These are phyloP conservation scores for Callaeas wilsoni DNA, from an alignment of 2,113 vertebrate genomes.

Conservation along the genomic window DNA sequence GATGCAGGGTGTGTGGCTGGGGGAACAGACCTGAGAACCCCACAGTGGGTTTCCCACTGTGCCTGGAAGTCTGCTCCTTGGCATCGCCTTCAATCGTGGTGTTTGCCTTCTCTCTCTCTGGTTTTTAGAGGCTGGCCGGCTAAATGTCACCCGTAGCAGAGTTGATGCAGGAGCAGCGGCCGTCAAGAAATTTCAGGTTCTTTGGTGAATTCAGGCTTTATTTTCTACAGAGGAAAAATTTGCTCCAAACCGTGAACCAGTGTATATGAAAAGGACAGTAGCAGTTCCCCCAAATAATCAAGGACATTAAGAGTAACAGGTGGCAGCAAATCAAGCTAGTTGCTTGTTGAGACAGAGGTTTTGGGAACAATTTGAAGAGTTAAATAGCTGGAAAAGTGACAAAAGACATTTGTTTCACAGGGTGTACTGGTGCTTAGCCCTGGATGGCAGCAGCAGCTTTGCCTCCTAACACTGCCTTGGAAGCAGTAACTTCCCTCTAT, in stretches of 20 bases:
- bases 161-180: background rate
- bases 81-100: background rate
- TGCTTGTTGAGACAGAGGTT: background rate
- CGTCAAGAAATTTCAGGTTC: background rate
- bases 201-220: background rate
- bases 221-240: background rate
- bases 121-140: fast-evolving
- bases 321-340: background rate
- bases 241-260: fast-evolving
- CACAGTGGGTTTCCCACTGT: fast-evolving
- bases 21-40: background rate
- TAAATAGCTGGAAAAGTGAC: background rate
- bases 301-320: background rate
- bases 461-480: background rate
- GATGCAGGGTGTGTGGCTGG: fast-evolving
- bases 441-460: background rate
- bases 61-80: background rate
- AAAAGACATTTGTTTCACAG: background rate
- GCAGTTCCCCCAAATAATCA: background rate
- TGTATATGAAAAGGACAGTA: background rate
- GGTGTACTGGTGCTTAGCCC: background rate
- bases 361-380: background rate
- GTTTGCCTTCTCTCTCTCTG: background rate
- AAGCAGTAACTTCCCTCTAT: background rate
- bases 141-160: fast-evolving